A percentile compares a stretch with the other conserved stretches of the same genome.
These are phyloP conservation scores for Ascidia mentula DNA, from an alignment of 23 tunicate species.

Conservation along the genomic window DNA sequence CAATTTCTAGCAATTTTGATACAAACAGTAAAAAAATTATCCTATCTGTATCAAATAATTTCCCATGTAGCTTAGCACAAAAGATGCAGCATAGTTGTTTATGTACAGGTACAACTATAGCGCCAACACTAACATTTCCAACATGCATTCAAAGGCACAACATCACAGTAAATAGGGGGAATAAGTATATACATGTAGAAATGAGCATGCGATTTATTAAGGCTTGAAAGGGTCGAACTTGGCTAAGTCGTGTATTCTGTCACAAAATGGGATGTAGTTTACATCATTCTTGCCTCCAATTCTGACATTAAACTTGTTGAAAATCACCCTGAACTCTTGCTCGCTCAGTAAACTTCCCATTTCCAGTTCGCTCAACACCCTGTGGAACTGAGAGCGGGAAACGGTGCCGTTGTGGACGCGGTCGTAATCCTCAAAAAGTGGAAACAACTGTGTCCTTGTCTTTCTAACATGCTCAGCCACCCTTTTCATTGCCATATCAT, in stretches of 20 bases:
- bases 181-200: background rate
- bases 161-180: background rate
- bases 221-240: constrained; percentile 71
- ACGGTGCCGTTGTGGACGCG: constrained; percentile 83
- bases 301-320: constrained; percentile 54
- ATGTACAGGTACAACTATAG: no score
- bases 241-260: constrained; percentile 69
- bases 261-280: constrained; percentile 87
- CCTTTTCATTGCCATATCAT: constrained; percentile 51
- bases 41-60: no score
- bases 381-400: constrained; percentile 65
- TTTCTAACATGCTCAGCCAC: constrained; percentile 75
- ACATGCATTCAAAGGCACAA: background rate
- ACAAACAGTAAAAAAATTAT: background rate
- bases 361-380: constrained; percentile 80
- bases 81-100: no score
- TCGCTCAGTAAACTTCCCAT: constrained; percentile 61
- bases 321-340: constrained; percentile 67
- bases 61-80: no score
- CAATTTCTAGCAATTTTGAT: background rate
- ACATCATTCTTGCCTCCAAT: constrained; percentile 84
- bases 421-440: constrained; percentile 88
- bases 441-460: constrained; percentile 79
- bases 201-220: constrained; percentile 8
- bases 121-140: background rate